These are phyloP conservation scores for Sipha flava DNA, from an alignment of 1,140 invertebrate species.

Conservation along the genomic window DNA sequence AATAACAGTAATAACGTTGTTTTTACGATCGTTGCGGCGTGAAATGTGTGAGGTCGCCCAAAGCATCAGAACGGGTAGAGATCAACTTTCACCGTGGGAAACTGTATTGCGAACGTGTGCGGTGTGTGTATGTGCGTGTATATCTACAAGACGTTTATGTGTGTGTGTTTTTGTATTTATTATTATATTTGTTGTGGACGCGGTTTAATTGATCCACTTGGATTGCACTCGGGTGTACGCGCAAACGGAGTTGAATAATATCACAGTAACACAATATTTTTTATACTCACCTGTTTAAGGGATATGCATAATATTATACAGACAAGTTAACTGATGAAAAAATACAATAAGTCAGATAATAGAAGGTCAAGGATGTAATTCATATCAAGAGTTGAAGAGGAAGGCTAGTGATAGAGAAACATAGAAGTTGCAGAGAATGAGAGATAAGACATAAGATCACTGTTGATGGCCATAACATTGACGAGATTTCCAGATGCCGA, in stretches of 20 bases:
- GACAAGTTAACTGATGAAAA: too few species aligned
- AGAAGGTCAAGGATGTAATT: too few species aligned
- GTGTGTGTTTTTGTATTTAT: neutral
- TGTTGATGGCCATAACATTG: too few species aligned
- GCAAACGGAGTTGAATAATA: neutral
- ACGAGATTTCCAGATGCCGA: too few species aligned
- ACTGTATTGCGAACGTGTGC: neutral
- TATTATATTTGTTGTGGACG: neutral
- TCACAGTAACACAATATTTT: too few species aligned
- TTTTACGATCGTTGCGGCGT: neutral
- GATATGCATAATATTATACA: too few species aligned
- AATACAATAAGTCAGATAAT: too few species aligned
- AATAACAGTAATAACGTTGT: neutral
- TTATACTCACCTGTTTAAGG: too few species aligned
- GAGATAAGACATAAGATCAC: too few species aligned
- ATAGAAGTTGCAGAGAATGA: too few species aligned
- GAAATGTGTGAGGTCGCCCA: conserved; percentile 17
- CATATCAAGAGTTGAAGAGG: too few species aligned
- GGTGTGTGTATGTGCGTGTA: neutral
- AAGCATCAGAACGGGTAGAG: conserved; percentile 23
- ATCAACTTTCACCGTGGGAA: conserved; percentile 31
- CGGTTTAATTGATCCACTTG: neutral
- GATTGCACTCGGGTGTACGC: neutral
- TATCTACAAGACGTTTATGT: neutral
- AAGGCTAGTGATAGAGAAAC: too few species aligned